Evolutionary conservation across 2,888 invertebrate species (phyloP).

Genomic region (Polydrusus cervinus): DNA sequence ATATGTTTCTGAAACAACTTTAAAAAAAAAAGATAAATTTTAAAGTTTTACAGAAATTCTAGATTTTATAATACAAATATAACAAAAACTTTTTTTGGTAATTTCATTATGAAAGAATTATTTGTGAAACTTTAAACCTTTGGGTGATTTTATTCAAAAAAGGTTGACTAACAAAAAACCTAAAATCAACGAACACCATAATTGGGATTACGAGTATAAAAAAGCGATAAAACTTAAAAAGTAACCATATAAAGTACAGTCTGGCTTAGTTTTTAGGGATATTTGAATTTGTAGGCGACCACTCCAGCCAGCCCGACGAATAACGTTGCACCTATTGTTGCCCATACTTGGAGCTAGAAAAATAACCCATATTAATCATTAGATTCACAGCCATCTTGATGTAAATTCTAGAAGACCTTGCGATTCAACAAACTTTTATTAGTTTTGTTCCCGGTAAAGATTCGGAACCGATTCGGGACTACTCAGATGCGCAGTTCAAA

Average conservation of each 20-base stretch:
- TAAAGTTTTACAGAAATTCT: no score
- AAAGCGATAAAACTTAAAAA: slow-evolving; percentile 19
- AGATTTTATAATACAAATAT: no score
- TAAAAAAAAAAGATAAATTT: no score
- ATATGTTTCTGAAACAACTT: no score
- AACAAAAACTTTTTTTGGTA: no score
- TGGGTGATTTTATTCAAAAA: background rate
- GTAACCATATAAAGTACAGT: background rate
- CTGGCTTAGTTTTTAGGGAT: slow-evolving; percentile 57
- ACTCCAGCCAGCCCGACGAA: slow-evolving; percentile 82
- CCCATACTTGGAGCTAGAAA: slow-evolving; percentile 76
- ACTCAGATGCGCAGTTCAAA: no score
- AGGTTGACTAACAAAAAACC: slow-evolving; percentile 1
- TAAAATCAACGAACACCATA: slow-evolving; percentile 16
- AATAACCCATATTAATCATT: slow-evolving; percentile 33
- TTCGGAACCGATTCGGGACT: no score
- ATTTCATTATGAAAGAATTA: no score
- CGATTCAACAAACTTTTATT: no score
- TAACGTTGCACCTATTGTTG: slow-evolving; percentile 80
- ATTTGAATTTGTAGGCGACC: slow-evolving; percentile 83
- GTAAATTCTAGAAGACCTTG: no score
- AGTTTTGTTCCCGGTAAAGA: no score
- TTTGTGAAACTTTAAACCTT: background rate
- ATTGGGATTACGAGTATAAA: background rate
- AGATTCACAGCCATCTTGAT: no score